These are phyloP conservation scores for Nansenia antarctica DNA, from an alignment of 2,113 vertebrate genomes.

Conservation along the genomic window DNA sequence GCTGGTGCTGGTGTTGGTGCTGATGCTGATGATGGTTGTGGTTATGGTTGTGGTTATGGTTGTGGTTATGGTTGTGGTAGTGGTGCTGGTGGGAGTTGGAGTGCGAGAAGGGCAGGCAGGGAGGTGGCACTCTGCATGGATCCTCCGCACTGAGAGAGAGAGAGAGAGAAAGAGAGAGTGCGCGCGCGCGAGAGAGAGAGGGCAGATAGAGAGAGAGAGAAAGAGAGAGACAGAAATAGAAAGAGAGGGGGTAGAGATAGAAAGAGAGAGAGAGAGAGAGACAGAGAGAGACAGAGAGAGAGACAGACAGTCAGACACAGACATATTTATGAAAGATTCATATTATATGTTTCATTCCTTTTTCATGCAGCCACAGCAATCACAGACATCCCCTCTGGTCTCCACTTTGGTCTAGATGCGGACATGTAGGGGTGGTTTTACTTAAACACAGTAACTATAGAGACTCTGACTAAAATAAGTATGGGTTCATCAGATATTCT, in stretches of 20 bases:
- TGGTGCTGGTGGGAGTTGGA: constrained; percentile 49
- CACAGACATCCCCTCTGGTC: no score
- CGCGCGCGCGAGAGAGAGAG: constrained; percentile 8
- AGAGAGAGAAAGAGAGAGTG: background rate
- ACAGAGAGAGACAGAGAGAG: background rate
- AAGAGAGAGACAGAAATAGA: background rate
- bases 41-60: constrained; percentile 54
- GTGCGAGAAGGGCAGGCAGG: constrained; percentile 65
- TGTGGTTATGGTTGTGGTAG: constrained; percentile 55
- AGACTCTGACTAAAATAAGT: no score
- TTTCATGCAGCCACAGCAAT: background rate
- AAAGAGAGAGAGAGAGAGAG: background rate
- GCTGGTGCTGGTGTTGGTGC: constrained; percentile 55
- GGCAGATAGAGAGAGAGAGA: background rate
- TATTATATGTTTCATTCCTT: background rate
- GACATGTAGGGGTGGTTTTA: no score
- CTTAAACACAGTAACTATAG: no score
- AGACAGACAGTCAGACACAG: background rate
- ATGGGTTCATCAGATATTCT: no score
- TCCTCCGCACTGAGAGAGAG: constrained; percentile 67
- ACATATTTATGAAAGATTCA: background rate
- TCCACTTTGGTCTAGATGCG: background rate
- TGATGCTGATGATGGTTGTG: constrained; percentile 21
- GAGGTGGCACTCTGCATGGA: constrained; percentile 66
- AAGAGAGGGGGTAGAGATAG: background rate